These are phyloP conservation scores for Bovichtus variegatus DNA, from an alignment of 2,797 vertebrate species.

Conservation along the genomic window DNA sequence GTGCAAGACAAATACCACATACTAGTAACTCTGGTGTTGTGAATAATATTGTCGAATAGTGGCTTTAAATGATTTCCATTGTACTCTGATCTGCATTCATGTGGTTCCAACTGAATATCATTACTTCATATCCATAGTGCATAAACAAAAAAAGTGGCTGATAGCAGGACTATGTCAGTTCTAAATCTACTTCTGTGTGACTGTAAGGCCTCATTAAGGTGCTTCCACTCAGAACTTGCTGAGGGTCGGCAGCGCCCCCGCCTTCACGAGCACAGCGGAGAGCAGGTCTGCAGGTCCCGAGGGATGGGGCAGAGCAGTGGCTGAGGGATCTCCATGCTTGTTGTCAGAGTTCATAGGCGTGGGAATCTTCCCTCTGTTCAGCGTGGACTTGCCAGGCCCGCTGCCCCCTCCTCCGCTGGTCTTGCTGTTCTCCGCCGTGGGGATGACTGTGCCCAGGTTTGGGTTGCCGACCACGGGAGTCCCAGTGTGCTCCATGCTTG, in stretches of 20 bases:
- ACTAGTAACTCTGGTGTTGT: background rate
- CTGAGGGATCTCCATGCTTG: slow-evolving; percentile 70
- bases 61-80: slow-evolving; percentile 50
- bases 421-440: slow-evolving; percentile 85
- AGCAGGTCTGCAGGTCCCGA: slow-evolving; percentile 82
- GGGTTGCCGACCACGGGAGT: slow-evolving; percentile 58
- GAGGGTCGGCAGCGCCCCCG: slow-evolving; percentile 79
- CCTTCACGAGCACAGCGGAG: slow-evolving; percentile 86
- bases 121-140: slow-evolving; percentile 39
- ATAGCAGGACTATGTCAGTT: slow-evolving; percentile 38
- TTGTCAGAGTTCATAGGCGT: slow-evolving; percentile 68
- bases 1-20: slow-evolving; percentile 19
- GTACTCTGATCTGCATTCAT: slow-evolving; percentile 17
- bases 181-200: slow-evolving; percentile 9
- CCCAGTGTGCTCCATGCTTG: slow-evolving; percentile 62
- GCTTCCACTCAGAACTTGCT: slow-evolving; percentile 79
- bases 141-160: slow-evolving; percentile 66
- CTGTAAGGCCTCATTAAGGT: slow-evolving; percentile 18
- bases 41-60: slow-evolving; percentile 48
- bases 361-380: slow-evolving; percentile 69
- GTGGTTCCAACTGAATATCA: background rate
- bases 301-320: slow-evolving; percentile 61
- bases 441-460: slow-evolving; percentile 74
- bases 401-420: slow-evolving; percentile 75
- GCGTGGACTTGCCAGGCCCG: slow-evolving; percentile 54